These are phyloP conservation scores for Cichlasoma orientale DNA, from an alignment of 2,797 vertebrate species.

Conservation along the genomic window DNA sequence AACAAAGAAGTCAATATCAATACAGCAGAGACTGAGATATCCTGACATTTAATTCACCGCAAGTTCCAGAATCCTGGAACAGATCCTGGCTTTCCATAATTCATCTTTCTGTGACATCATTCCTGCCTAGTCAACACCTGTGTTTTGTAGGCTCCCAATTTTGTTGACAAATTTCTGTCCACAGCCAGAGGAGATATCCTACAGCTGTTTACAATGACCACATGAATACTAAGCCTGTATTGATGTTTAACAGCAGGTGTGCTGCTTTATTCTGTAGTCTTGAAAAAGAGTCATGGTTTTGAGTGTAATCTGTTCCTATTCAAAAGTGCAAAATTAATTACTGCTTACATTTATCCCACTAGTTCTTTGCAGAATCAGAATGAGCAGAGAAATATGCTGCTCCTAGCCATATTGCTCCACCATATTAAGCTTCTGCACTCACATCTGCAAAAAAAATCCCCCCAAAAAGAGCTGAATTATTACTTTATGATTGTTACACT, in stretches of 20 bases:
- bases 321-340: neutral
- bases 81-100: neutral
- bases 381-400: neutral
- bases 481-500: neutral
- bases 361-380: neutral
- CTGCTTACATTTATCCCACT: neutral
- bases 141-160: neutral
- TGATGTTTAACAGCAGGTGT: neutral
- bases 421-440: neutral
- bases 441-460: neutral
- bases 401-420: neutral
- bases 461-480: neutral
- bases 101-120: neutral
- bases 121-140: neutral
- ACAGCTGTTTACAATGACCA: neutral
- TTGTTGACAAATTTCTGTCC: constrained; percentile 1
- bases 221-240: neutral
- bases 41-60: neutral
- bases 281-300: neutral
- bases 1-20: neutral
- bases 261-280: neutral
- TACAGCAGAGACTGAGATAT: neutral
- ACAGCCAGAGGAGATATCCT: neutral
- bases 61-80: neutral
- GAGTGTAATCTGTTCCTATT: neutral